These are phyloP conservation scores for Ammodytes dubius DNA, from an alignment of 2,113 vertebrate genomes.

Conservation along the genomic window DNA sequence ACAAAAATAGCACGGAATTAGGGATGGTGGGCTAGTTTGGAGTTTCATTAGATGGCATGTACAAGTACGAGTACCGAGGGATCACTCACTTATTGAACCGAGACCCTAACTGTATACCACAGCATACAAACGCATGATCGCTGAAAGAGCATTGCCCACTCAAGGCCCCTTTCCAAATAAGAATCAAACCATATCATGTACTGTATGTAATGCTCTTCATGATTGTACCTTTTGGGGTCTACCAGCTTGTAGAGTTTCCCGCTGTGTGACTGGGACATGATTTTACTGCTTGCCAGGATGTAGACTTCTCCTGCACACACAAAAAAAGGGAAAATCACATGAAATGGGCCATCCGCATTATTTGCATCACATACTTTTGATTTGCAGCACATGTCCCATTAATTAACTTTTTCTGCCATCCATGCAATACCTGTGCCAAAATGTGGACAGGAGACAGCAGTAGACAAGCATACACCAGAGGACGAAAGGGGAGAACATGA, in stretches of 20 bases:
- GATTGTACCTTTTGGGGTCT: constrained; percentile 94
- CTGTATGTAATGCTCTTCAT: background rate
- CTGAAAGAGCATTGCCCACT: constrained; percentile 3
- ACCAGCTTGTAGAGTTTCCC: constrained; percentile 97
- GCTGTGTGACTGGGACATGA: constrained; percentile 92
- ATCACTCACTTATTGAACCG: constrained; percentile 16
- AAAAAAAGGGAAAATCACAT: constrained; percentile 51
- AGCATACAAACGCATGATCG: constrained; percentile 24
- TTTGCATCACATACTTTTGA: constrained; percentile 8
- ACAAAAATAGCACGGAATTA: constrained; percentile 16
- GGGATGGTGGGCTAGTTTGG: background rate
- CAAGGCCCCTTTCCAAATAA: constrained; percentile 4
- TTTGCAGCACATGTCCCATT: background rate
- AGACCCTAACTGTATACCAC: constrained; percentile 14
- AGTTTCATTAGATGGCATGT: constrained; percentile 3
- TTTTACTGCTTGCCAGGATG: constrained; percentile 96
- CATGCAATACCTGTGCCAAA: background rate
- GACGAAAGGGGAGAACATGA: constrained; percentile 25
- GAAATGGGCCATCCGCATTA: constrained; percentile 10
- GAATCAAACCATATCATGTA: background rate
- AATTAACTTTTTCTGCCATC: background rate
- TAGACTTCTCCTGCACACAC: constrained; percentile 92
- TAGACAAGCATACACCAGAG: constrained; percentile 10
- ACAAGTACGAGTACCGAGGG: background rate
- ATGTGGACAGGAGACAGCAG: constrained; percentile 18